Conservation (phyloP, 2,888 invertebrate species). For the Gerris lacustris region DNA sequence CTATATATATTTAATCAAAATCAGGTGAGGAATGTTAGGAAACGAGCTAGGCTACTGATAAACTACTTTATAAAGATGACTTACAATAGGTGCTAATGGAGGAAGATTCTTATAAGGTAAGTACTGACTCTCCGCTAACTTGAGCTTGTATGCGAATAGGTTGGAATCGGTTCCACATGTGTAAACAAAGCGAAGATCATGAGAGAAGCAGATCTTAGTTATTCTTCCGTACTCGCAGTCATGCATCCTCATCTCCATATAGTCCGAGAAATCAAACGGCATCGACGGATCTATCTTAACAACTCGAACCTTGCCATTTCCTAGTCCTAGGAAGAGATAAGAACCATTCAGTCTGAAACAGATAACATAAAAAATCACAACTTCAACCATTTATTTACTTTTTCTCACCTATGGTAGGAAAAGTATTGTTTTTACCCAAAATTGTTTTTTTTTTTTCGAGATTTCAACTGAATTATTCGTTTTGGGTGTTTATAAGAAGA, state of each 20-base stretch:
- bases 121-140: not conserved
- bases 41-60: too few relatives aligned
- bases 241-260: slow-evolving; percentile 60
- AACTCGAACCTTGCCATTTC: slow-evolving; percentile 48
- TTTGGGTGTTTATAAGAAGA: too few relatives aligned
- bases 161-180: slow-evolving; percentile 64
- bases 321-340: slow-evolving; percentile 43
- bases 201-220: slow-evolving; percentile 49
- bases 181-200: slow-evolving; percentile 44
- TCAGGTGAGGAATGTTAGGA: too few relatives aligned
- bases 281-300: slow-evolving; percentile 41
- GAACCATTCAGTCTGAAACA: too few relatives aligned
- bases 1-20: too few relatives aligned
- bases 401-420: too few relatives aligned
- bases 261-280: slow-evolving; percentile 48
- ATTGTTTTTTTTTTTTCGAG: too few relatives aligned
- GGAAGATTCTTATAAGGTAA: not conserved
- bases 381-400: too few relatives aligned
- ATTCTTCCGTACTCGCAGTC: slow-evolving; percentile 57
- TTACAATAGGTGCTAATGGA: not conserved
- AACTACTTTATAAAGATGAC: not conserved
- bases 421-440: too few relatives aligned
- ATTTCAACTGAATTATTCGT: too few relatives aligned
- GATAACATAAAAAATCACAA: too few relatives aligned
- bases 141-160: slow-evolving; percentile 51